These are phyloP conservation scores for Diploptera punctata DNA, from an alignment of 2,888 invertebrate species.

Conservation along the genomic window DNA sequence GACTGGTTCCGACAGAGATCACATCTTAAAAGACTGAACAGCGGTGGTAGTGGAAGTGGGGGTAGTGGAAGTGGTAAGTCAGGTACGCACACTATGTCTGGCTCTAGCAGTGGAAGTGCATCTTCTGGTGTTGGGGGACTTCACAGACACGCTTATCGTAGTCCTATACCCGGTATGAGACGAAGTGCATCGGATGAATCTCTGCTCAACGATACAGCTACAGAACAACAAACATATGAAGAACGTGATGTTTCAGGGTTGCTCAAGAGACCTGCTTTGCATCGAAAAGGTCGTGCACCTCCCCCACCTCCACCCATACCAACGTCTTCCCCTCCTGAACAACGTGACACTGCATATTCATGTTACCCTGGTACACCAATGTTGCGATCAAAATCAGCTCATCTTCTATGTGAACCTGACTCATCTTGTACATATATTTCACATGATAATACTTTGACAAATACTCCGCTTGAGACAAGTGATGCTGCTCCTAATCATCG, in stretches of 20 bases:
- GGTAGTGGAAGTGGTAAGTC: neutral
- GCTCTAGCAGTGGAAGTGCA: conserved; percentile 39
- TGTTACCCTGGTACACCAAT: conserved; percentile 42
- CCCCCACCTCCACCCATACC: conserved; percentile 46
- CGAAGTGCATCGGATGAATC: conserved; percentile 56
- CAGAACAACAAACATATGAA: conserved; percentile 22
- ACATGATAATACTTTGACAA: conserved; percentile 14
- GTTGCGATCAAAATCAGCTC: conserved; percentile 48
- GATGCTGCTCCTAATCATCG: neutral
- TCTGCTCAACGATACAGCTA: conserved; percentile 45
- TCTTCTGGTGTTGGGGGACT: conserved; percentile 41
- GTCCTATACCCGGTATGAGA: conserved; percentile 44
- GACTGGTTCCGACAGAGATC: conserved; percentile 59
- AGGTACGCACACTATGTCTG: conserved; percentile 20
- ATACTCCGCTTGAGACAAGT: neutral
- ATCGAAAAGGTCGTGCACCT: conserved; percentile 49
- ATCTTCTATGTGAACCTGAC: conserved; percentile 43
- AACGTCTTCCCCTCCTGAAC: conserved; percentile 7
- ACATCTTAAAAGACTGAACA: conserved; percentile 46
- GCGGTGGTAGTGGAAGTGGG: conserved; percentile 39
- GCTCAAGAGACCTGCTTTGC: conserved; percentile 47
- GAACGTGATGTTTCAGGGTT: conserved; percentile 40
- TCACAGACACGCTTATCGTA: conserved; percentile 34
- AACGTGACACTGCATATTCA: conserved; percentile 13
- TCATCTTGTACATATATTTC: neutral